Evolutionary conservation across 2,888 invertebrate genomes (phyloP).

Genomic region (Thelaira solivaga): DNA sequence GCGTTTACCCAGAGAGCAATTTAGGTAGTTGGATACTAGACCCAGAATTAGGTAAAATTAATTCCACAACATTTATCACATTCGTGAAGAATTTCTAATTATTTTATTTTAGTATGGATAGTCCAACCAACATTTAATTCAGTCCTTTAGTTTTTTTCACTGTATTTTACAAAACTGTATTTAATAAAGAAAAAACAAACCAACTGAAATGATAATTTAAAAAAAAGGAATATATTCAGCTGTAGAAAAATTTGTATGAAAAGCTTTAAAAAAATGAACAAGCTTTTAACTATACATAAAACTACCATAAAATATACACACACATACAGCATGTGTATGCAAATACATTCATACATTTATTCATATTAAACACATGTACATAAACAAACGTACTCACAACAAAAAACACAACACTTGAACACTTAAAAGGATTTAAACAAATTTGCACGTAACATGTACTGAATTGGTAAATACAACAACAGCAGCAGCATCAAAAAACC

Average conservation of each 20-base stretch:
- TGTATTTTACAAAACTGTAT: too few species aligned
- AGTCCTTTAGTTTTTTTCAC: neutral
- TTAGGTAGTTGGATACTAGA: too few species aligned
- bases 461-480: constrained; percentile 55
- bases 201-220: constrained; percentile 9
- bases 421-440: constrained; percentile 60
- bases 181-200: neutral
- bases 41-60: too few species aligned
- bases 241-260: constrained; percentile 32
- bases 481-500: constrained; percentile 34
- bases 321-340: neutral
- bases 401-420: constrained; percentile 44
- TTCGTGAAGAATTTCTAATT: too few species aligned
- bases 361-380: constrained; percentile 12
- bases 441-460: constrained; percentile 58
- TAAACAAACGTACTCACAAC: neutral
- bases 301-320: constrained; percentile 39
- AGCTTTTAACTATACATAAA: constrained; percentile 58
- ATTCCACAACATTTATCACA: too few species aligned
- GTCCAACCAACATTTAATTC: too few species aligned
- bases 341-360: neutral
- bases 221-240: constrained; percentile 19
- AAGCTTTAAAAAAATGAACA: constrained; percentile 55
- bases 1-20: too few species aligned
- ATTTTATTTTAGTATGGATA: too few species aligned